Evolutionary conservation across 2,888 invertebrate genomes (phyloP).

Genomic region (Limnephilus lunatus): DNA sequence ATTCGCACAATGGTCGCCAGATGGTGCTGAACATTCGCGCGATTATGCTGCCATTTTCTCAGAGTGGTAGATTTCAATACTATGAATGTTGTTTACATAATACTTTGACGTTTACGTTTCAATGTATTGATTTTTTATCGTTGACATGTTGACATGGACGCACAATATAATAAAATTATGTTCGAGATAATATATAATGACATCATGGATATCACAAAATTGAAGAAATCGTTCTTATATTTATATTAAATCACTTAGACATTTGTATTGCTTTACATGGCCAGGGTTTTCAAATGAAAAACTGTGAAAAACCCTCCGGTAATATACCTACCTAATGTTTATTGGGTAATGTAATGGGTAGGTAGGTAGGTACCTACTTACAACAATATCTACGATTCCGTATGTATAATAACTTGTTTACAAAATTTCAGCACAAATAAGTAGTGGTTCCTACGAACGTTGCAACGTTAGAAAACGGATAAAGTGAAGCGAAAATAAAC

Average conservation of each 20-base stretch:
- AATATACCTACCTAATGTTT: neutral
- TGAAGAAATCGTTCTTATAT: neutral
- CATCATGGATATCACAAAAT: neutral
- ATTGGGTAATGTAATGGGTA: no score
- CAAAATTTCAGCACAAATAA: neutral
- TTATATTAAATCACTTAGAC: neutral
- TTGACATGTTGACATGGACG: neutral
- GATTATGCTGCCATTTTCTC: conserved; percentile 47
- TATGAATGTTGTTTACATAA: conserved; percentile 57
- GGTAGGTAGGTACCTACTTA: neutral
- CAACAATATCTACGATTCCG: neutral
- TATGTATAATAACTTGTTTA: conserved; percentile 1
- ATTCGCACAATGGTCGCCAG: conserved; percentile 26
- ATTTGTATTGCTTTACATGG: neutral
- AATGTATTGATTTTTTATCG: conserved; percentile 56
- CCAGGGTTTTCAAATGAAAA: neutral
- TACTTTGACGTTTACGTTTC: conserved; percentile 54
- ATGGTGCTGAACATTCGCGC: conserved; percentile 39
- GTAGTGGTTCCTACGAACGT: neutral
- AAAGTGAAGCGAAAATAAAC: conserved; percentile 46
- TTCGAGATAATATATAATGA: neutral
- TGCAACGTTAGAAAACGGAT: conserved; percentile 1
- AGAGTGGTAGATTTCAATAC: conserved; percentile 44
- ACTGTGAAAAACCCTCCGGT: neutral
- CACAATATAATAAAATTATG: no score